Conservation (phyloP, 2,113 vertebrate genomes). For the Pterocles gutturalis region DNA sequence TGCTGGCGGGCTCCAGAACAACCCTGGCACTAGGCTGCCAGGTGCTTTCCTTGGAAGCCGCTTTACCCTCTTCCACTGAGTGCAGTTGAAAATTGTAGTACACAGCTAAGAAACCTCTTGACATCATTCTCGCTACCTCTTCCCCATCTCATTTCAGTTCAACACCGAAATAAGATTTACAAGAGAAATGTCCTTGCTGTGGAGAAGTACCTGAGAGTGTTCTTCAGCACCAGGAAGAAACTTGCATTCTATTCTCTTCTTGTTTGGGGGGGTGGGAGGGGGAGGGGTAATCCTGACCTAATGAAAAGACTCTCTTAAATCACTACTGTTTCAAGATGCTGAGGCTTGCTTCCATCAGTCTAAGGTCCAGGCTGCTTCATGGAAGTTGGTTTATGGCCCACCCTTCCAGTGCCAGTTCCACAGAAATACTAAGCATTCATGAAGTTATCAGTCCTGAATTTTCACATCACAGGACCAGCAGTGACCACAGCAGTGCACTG, state of each 20-base stretch:
- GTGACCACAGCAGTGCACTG: neutral
- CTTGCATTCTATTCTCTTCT: neutral
- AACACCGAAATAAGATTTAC: neutral
- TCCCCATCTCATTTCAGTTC: neutral
- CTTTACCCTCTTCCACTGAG: neutral
- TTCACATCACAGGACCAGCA: neutral
- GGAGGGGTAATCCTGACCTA: no score
- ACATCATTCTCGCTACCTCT: neutral
- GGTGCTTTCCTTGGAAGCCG: neutral
- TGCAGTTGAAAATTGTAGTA: neutral
- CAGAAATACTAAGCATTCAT: neutral
- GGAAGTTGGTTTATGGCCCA: neutral
- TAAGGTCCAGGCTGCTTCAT: neutral
- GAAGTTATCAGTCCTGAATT: neutral
- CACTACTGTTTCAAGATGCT: neutral
- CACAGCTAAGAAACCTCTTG: neutral
- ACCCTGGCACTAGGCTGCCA: neutral
- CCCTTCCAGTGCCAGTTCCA: neutral
- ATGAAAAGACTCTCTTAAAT: neutral
- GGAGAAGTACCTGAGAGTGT: neutral
- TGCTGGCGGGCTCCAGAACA: neutral
- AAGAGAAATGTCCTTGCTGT: neutral
- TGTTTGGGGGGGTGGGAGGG: neutral
- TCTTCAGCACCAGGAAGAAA: neutral
- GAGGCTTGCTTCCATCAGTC: neutral